These are phyloP conservation scores for Melanotaenia nigrans DNA, from an alignment of 2,797 vertebrate genomes.

Conservation along the genomic window DNA sequence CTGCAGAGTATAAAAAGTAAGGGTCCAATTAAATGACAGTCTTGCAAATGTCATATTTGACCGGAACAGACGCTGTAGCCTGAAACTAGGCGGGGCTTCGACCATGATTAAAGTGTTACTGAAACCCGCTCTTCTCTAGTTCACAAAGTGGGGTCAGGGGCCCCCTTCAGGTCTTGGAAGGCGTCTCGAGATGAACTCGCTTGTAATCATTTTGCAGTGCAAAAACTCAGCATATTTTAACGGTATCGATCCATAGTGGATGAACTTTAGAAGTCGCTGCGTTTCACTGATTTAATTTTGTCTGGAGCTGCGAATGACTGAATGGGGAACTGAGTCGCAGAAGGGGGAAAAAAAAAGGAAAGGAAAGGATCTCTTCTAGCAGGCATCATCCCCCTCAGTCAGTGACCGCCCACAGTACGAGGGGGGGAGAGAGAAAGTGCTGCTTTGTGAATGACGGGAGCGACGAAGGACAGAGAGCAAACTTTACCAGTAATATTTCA, in stretches of 20 bases:
- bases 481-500: slow-evolving; percentile 58
- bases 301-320: slow-evolving; percentile 47
- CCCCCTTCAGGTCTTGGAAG: slow-evolving; percentile 30
- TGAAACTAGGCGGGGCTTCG: slow-evolving; percentile 12
- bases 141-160: slow-evolving; percentile 56
- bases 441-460: slow-evolving; percentile 83
- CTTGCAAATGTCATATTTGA: background rate
- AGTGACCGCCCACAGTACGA: slow-evolving; percentile 75
- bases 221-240: background rate
- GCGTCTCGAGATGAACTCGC: slow-evolving; percentile 10
- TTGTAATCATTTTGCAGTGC: background rate
- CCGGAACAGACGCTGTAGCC: background rate
- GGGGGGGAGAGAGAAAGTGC: slow-evolving; percentile 70
- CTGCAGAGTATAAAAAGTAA: no score
- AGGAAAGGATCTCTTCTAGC: slow-evolving; percentile 41
- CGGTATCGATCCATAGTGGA: no score
- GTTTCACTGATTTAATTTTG: slow-evolving; percentile 4
- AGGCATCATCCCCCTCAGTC: slow-evolving; percentile 64
- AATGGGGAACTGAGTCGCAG: slow-evolving; percentile 35
- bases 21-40: no score
- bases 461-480: slow-evolving; percentile 67
- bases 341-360: background rate
- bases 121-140: slow-evolving; percentile 3
- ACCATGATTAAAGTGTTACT: slow-evolving; percentile 12
- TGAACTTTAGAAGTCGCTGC: background rate